Percentiles rank a stretch among this genome's conserved stretches.
These are phyloP conservation scores for Uromys caudimaculatus DNA, from an alignment of 2,797 vertebrate species.

Conservation along the genomic window DNA sequence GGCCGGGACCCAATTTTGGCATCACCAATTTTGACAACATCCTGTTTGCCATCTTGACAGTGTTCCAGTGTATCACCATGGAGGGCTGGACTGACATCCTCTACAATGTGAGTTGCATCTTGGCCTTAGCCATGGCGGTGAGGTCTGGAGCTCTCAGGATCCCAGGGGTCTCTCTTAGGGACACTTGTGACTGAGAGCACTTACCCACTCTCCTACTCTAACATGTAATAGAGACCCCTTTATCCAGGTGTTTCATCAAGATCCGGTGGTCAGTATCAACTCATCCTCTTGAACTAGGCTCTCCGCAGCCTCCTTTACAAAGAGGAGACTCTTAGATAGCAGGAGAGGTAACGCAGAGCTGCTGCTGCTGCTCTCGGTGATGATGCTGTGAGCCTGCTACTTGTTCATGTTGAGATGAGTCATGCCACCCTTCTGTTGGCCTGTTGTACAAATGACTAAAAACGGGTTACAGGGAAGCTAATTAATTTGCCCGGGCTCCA, in stretches of 20 bases:
- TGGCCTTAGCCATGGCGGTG: neutral
- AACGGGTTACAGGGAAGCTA: accelerated
- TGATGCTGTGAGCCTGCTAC: neutral
- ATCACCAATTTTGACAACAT: slow-evolving; percentile 99
- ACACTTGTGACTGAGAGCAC: neutral
- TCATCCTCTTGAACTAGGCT: neutral
- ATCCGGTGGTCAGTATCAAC: accelerated
- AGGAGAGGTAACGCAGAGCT: neutral
- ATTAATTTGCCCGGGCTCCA: neutral
- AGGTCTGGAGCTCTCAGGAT: neutral
- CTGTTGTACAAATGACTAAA: neutral
- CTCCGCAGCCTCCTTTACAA: neutral
- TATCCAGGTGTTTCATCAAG: neutral
- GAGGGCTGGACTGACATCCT: slow-evolving; percentile 98
- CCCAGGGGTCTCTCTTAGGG: neutral
- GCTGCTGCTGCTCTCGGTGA: neutral
- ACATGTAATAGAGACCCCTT: neutral
- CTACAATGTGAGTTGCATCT: slow-evolving; percentile 92
- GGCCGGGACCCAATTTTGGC: slow-evolving; percentile 97
- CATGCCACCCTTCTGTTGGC: too few species aligned
- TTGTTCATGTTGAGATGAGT: too few species aligned
- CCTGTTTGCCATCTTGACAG: slow-evolving; percentile 96
- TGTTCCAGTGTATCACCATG: slow-evolving; percentile 99
- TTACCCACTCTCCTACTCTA: too few species aligned
- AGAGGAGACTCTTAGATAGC: neutral